Evolutionary conservation across 1,140 invertebrate genomes (phyloP).

Genomic region (Brachionus calyciflorus): DNA sequence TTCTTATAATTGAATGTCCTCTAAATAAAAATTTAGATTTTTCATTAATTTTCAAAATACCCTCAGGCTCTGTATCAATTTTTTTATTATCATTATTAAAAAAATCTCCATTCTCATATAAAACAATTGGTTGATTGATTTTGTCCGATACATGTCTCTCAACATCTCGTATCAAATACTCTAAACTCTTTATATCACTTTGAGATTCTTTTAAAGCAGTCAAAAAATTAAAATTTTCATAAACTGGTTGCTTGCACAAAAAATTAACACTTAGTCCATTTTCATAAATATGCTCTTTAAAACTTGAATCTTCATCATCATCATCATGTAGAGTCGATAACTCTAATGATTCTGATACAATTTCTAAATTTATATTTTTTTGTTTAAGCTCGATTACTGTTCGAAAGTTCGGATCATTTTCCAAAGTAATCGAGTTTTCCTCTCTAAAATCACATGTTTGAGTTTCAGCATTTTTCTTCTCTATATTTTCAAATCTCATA

Average conservation of each 20-base stretch:
- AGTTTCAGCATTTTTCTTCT: background rate
- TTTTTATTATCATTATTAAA: background rate
- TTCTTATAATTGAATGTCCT: no score
- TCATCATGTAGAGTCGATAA: background rate
- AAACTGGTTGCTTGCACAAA: background rate
- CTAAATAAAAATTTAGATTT: no score
- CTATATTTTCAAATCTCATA: background rate
- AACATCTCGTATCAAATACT: no score
- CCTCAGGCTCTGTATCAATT: background rate
- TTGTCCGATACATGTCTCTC: no score
- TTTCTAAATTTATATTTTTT: background rate
- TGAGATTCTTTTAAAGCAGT: background rate
- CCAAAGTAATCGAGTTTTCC: background rate
- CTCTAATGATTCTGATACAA: background rate
- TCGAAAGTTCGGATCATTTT: background rate
- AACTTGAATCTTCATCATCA: background rate
- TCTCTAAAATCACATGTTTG: background rate
- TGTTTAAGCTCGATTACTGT: background rate
- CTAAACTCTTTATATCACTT: no score
- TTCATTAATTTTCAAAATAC: background rate
- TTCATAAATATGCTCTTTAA: background rate
- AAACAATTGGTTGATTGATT: no score
- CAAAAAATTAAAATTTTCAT: background rate
- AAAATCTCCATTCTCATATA: slow-evolving; percentile 22
- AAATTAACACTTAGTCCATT: background rate